Base-by-base conservation (phyloP, 2,797 vertebrate genomes). In the Molossus alvarezi region DNA sequence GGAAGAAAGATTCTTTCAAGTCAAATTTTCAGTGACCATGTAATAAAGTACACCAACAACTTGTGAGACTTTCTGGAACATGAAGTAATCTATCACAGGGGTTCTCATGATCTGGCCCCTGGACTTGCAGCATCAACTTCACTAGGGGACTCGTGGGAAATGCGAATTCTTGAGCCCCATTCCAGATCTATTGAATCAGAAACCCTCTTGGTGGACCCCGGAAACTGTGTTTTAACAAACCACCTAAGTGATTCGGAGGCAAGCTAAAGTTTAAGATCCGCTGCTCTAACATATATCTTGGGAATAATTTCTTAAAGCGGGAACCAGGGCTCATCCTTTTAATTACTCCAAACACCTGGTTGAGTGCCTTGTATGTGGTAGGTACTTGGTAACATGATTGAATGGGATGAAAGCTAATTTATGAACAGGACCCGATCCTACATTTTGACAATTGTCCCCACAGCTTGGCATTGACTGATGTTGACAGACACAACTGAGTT, bases 391-490 rank as follows among this genome's bases (percentile, higher is more conserved):
- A 88, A 93, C 53, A 65, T 97, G 92, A 97, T 97, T 97, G 91
- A 93, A 97, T 90, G 86, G 64, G 58, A 94, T 94, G 76, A 91
- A 95, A 95, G 81, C 93, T 94, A 97, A 97, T 96, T 98, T 81
- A 72, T 67, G 80, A 94, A 83, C 53, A 91, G 81, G 97, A 92
- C 92, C 69, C 53, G 89, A 97, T 88, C 93, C 96, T 95, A 69
- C 77, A 94, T 95, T 97, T 96, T 85, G 76, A 97, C 97, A 97
- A 80, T 95, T 96, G 94, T 98, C 86, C 67, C 96, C 90, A 53
- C 88, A 82, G 95, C 94, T 97, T 97, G 96, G 84, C 89, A 94
- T 80, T 97, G 94, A 96, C 92, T 97, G 91, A 91, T 97, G 96
- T 95, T 98, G 97, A 96, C 94, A 97, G 91, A 97, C 75, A 85